A percentile compares a stretch with the other conserved stretches of the same genome.
These are phyloP conservation scores for Scolopax bukidnonensis DNA, from an alignment of 2,797 vertebrate genomes.

Conservation along the genomic window DNA sequence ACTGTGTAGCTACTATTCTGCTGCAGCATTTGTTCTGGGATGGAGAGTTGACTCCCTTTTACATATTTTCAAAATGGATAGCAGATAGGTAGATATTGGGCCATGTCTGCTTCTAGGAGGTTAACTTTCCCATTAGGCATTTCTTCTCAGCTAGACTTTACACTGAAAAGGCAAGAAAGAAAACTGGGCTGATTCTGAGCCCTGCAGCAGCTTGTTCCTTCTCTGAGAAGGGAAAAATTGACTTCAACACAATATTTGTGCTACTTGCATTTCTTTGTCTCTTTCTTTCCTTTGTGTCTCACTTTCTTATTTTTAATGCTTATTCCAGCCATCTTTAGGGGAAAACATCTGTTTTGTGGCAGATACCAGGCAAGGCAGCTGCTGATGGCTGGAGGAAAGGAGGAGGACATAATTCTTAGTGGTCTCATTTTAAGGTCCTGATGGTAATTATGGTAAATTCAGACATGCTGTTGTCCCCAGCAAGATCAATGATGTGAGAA, in stretches of 20 bases:
- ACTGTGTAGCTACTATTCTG: not conserved
- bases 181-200: not conserved
- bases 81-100: not conserved
- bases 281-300: not conserved
- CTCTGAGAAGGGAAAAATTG: not conserved
- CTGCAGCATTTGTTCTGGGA: not conserved
- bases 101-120: not conserved
- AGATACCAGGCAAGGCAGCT: not conserved
- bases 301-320: not conserved
- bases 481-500: not conserved
- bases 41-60: not conserved
- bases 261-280: not conserved
- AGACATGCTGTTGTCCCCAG: not conserved
- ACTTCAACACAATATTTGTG: not conserved
- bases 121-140: not conserved
- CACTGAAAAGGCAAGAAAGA: not conserved
- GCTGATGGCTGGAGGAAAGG: not conserved
- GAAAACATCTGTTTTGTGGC: not conserved
- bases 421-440: not conserved
- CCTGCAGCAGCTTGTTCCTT: not conserved
- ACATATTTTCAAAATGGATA: not conserved
- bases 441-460: conserved; percentile 15
- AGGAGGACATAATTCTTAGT: not conserved
- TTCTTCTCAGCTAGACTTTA: not conserved
- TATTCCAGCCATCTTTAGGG: not conserved